These are phyloP conservation scores for Notiomystis cincta DNA, from an alignment of 2,113 vertebrate species.

Conservation along the genomic window DNA sequence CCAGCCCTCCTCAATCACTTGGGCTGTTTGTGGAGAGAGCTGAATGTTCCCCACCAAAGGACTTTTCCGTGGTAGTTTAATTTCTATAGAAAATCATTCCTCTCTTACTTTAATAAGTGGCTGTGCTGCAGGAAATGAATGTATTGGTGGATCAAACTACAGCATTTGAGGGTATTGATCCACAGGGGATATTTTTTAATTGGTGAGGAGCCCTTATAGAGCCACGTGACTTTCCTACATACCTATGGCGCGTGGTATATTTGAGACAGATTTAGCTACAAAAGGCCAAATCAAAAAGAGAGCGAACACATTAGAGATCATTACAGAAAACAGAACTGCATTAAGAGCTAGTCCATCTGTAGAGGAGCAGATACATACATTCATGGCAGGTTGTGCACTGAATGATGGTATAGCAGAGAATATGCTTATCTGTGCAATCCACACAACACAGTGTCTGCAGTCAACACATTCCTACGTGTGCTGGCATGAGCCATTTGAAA, in stretches of 20 bases:
- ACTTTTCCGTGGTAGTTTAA: neutral
- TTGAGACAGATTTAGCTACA: slow-evolving; percentile 3
- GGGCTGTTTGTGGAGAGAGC: neutral
- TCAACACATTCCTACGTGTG: neutral
- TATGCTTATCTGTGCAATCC: slow-evolving; percentile 36
- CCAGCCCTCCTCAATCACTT: neutral
- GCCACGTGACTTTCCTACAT: neutral
- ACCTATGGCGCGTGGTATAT: neutral
- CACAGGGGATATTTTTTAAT: slow-evolving; percentile 48
- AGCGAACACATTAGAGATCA: neutral
- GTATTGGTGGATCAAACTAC: neutral
- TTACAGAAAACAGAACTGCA: neutral
- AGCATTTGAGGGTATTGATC: slow-evolving; percentile 2
- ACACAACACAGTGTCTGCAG: slow-evolving; percentile 3
- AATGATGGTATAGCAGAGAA: neutral
- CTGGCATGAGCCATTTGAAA: slow-evolving; percentile 25
- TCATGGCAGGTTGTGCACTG: neutral
- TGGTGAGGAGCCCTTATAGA: slow-evolving; percentile 35
- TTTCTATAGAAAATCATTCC: slow-evolving; percentile 38
- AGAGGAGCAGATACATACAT: neutral
- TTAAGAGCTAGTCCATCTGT: neutral
- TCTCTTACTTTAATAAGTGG: slow-evolving; percentile 11
- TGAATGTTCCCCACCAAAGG: neutral
- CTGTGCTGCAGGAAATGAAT: slow-evolving; percentile 8
- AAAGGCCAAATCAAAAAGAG: slow-evolving; percentile 5